Conservation (phyloP, 1,140 invertebrate genomes). For the Aphelenchoides avenae region DNA sequence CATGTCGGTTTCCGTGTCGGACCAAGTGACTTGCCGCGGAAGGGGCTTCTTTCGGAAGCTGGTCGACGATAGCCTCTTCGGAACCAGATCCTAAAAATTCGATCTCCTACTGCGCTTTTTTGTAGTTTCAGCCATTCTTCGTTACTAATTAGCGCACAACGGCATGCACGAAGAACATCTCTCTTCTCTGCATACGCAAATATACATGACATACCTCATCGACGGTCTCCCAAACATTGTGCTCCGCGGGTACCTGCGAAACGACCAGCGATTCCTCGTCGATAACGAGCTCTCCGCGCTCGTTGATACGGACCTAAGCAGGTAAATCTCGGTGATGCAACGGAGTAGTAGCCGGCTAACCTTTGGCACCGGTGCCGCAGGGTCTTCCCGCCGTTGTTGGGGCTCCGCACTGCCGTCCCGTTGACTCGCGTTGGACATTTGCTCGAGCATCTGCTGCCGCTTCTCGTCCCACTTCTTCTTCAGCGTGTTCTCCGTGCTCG, state of each 20-base stretch:
- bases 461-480: constrained; percentile 40
- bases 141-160: too few relatives aligned
- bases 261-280: constrained; percentile 39
- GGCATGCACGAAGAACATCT: not conserved
- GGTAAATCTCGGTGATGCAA: not conserved
- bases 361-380: constrained; percentile 6
- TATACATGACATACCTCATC: constrained; percentile 29
- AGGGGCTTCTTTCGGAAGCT: constrained; percentile 34
- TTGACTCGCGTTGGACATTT: constrained; percentile 6
- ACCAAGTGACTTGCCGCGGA: constrained; percentile 18
- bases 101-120: not conserved
- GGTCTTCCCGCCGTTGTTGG: constrained; percentile 3
- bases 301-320: constrained; percentile 40
- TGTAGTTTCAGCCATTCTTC: too few relatives aligned
- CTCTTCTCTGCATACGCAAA: not conserved
- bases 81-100: constrained; percentile 32
- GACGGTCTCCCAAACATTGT: constrained; percentile 35
- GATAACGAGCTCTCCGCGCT: constrained; percentile 38
- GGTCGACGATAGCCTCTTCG: constrained; percentile 34
- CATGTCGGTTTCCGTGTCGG: constrained; percentile 37
- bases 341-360: too few relatives aligned
- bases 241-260: constrained; percentile 29
- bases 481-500: constrained; percentile 39
- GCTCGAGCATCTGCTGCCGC: constrained; percentile 20
- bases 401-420: constrained; percentile 1